phyloP scores from a whole-genome alignment of 1,140 invertebrate genomes.

The Cotesia typhae region DNA sequence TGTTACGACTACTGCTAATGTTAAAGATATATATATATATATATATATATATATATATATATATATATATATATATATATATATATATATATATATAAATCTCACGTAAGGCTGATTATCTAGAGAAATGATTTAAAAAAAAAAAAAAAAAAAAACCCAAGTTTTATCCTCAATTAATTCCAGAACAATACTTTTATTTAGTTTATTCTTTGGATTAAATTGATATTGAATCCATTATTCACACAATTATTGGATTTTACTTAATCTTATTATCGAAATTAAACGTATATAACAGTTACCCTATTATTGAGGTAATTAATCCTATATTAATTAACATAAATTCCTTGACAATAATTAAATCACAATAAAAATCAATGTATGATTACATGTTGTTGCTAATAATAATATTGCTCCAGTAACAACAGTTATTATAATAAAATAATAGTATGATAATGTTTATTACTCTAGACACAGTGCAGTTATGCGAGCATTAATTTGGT shows the following conservation, averaged over 20 bases:
- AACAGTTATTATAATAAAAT: slow-evolving; percentile 7
- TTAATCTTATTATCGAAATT: slow-evolving; percentile 88
- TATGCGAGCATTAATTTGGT: slow-evolving; percentile 84
- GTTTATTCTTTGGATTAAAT: too few relatives aligned
- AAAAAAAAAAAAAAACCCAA: slow-evolving; percentile 75
- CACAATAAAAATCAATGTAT: too few relatives aligned
- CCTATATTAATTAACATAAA: slow-evolving; percentile 59
- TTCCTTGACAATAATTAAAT: slow-evolving; percentile 41
- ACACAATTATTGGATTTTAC: slow-evolving; percentile 63
- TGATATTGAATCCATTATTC: too few relatives aligned
- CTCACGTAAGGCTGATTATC: slow-evolving; percentile 79
- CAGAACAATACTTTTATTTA: slow-evolving; percentile 89
- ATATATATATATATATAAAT: slow-evolving; percentile 47
- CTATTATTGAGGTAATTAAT: slow-evolving; percentile 75
- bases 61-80: too few relatives aligned
- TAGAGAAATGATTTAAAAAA: slow-evolving; percentile 70
- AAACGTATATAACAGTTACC: slow-evolving; percentile 91
- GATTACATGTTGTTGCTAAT: not conserved
- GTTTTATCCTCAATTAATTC: slow-evolving; percentile 94
- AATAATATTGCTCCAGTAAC: not conserved
- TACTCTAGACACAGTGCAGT: slow-evolving; percentile 75
- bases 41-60: too few relatives aligned
- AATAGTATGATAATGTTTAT: slow-evolving; percentile 2
- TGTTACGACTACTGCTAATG: slow-evolving; percentile 71
- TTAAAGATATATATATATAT: too few relatives aligned